These are phyloP conservation scores for Antheraea mylitta DNA, from an alignment of 1,140 invertebrate species.

Conservation along the genomic window DNA sequence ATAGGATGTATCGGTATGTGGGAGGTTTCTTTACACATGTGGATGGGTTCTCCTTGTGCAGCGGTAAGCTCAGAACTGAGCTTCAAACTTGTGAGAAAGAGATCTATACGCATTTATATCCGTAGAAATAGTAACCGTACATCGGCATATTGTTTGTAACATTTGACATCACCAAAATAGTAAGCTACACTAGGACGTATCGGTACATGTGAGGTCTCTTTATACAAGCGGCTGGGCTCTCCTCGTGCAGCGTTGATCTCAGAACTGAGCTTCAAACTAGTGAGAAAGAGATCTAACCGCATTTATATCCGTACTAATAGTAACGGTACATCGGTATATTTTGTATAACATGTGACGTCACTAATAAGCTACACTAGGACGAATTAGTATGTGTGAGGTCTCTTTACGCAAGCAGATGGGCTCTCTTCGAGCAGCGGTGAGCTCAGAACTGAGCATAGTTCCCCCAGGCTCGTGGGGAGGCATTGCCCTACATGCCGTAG, in stretches of 20 bases:
- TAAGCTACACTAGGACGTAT: neutral
- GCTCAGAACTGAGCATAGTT: constrained; percentile 15
- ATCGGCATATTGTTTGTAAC: too few species aligned
- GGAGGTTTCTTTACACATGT: neutral
- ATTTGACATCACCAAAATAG: neutral
- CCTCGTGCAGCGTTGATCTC: constrained; percentile 5
- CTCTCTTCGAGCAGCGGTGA: neutral
- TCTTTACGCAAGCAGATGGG: neutral
- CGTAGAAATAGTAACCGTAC: neutral
- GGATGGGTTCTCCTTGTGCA: neutral
- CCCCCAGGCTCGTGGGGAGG: constrained; percentile 36
- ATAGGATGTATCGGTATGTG: neutral
- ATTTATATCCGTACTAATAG: neutral
- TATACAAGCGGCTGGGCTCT: neutral
- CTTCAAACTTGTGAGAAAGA: constrained; percentile 5
- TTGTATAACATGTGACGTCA: neutral
- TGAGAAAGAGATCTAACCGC: neutral
- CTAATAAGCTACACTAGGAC: neutral
- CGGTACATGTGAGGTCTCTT: neutral
- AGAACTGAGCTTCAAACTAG: too few species aligned
- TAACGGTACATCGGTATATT: too few species aligned
- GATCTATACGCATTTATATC: neutral
- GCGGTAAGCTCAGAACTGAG: constrained; percentile 12
- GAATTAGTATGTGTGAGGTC: neutral
- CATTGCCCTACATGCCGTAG: constrained; percentile 74